Conservation (phyloP, 2,797 vertebrate genomes). For the Rallus crepitans region DNA sequence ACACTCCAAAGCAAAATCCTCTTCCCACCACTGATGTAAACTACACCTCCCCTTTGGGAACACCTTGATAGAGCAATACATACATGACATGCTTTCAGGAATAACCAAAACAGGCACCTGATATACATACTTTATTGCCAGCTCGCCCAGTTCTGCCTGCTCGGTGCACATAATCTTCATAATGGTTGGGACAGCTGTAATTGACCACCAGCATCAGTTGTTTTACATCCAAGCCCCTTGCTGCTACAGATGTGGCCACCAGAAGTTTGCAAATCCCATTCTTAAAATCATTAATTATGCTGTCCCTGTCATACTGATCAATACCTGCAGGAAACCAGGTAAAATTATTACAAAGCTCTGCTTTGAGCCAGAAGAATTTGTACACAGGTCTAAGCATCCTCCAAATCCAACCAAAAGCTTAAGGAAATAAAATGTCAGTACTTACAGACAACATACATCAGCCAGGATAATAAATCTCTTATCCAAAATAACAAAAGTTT, state of each 20-base stretch:
- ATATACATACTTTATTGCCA: constrained; percentile 90
- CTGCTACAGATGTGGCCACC: constrained; percentile 97
- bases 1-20: background rate
- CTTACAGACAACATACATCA: background rate
- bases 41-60: background rate
- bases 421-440: background rate
- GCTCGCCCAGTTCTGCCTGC: constrained; percentile 95
- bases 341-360: background rate
- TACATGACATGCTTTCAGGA: background rate
- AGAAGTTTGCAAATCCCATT: constrained; percentile 94
- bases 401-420: background rate
- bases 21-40: background rate
- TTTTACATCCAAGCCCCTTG: constrained; percentile 94
- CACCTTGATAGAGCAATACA: background rate
- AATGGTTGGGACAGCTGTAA: constrained; percentile 97
- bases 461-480: background rate
- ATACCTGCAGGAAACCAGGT: constrained; percentile 85
- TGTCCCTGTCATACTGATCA: constrained; percentile 98
- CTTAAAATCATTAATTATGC: constrained; percentile 98
- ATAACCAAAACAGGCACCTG: background rate
- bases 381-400: background rate
- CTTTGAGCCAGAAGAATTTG: background rate
- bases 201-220: constrained; percentile 96
- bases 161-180: constrained; percentile 97
- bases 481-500: background rate